Conservation (phyloP, 1,140 invertebrate species). For the Ceratina australensis region DNA sequence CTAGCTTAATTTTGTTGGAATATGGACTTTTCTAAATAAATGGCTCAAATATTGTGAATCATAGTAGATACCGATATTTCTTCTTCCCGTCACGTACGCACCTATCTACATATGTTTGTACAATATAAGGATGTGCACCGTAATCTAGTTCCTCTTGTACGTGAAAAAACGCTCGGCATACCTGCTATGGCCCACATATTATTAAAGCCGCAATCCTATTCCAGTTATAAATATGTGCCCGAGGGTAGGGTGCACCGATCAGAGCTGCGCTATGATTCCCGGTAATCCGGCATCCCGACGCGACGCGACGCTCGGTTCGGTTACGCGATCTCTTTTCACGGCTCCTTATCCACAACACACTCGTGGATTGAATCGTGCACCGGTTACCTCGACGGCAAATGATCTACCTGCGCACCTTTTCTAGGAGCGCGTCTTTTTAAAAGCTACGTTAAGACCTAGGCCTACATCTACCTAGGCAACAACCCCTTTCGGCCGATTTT, state of each 20-base stretch:
- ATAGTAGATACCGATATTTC: too few species aligned
- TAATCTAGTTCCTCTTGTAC: background rate
- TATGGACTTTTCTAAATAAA: too few species aligned
- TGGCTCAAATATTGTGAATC: too few species aligned
- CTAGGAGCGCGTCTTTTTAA: conserved; percentile 22
- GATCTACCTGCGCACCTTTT: conserved; percentile 58
- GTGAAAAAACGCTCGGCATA: background rate
- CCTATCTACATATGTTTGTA: background rate
- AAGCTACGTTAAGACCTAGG: conserved; percentile 29
- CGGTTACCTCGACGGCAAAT: conserved; percentile 45
- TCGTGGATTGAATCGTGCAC: conserved; percentile 54
- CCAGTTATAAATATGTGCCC: conserved; percentile 8
- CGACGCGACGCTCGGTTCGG: conserved; percentile 19
- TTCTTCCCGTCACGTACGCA: background rate
- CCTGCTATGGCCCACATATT: conserved; percentile 11
- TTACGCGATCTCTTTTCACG: conserved; percentile 41
- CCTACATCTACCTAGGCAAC: conserved; percentile 46
- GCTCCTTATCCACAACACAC: conserved; percentile 1
- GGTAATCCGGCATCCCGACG: conserved; percentile 5
- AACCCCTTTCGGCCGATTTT: conserved; percentile 37
- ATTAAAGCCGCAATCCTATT: conserved; percentile 14
- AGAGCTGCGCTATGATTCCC: background rate
- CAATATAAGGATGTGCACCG: background rate
- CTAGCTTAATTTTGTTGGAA: too few species aligned
- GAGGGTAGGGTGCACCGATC: background rate